These are phyloP conservation scores for Metellina segmentata DNA, from an alignment of 2,888 invertebrate genomes.

Conservation along the genomic window DNA sequence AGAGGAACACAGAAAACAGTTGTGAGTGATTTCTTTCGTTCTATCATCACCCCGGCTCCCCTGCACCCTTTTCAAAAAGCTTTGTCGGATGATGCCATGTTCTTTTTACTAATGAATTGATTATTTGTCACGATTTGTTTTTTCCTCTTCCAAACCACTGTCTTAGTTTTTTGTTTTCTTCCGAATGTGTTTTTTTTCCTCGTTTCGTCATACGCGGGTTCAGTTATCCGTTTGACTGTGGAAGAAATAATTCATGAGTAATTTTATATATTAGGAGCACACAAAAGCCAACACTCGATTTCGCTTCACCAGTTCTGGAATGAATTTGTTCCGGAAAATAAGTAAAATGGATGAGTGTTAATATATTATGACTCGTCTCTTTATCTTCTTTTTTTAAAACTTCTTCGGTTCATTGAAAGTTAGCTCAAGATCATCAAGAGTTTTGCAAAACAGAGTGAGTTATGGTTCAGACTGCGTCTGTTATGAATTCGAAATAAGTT, in stretches of 20 bases:
- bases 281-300: neutral
- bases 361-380: neutral
- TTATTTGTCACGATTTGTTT: constrained; percentile 60
- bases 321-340: neutral
- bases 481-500: neutral
- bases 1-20: neutral
- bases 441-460: neutral
- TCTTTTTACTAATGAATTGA: constrained; percentile 59
- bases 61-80: neutral
- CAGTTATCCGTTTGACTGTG: neutral
- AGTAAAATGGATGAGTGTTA: neutral
- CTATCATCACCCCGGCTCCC: neutral
- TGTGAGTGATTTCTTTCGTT: neutral
- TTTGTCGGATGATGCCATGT: constrained; percentile 13
- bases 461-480: neutral
- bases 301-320: neutral
- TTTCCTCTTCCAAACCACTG: neutral
- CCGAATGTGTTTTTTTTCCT: neutral
- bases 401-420: neutral
- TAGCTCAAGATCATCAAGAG: neutral
- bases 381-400: neutral
- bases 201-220: neutral
- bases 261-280: neutral
- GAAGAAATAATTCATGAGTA: neutral
- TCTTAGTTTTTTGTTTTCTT: neutral